Conservation (phyloP, 2,797 vertebrate species). For the Botia almorhae region DNA sequence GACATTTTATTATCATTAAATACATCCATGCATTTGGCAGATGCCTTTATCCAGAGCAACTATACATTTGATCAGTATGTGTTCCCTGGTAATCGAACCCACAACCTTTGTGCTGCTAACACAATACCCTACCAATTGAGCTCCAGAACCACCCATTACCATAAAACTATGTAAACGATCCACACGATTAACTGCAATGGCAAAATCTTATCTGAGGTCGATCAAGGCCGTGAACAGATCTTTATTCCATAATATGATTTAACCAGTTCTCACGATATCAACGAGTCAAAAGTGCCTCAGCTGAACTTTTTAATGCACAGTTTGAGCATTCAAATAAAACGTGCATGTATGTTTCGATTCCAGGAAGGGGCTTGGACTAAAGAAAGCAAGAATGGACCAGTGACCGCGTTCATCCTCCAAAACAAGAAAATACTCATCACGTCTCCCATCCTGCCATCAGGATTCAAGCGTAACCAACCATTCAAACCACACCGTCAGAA, state of each 20-base stretch:
- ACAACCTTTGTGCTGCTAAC: too few species aligned
- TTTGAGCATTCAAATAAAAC: not conserved
- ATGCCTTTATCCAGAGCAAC: too few species aligned
- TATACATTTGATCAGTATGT: too few species aligned
- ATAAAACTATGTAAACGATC: not conserved
- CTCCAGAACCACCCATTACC: not conserved
- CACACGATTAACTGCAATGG: too few species aligned
- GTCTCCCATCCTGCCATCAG: conserved; percentile 65
- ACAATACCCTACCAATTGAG: too few species aligned
- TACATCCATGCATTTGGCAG: too few species aligned
- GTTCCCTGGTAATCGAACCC: too few species aligned
- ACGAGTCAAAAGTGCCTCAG: not conserved
- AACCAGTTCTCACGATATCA: not conserved
- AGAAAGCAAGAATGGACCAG: conserved; percentile 92
- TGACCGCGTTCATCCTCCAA: conserved; percentile 74
- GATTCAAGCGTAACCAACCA: conserved; percentile 62
- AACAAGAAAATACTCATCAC: conserved; percentile 72
- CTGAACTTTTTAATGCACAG: not conserved
- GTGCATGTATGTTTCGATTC: conserved; percentile 51
- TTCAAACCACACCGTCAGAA: conserved; percentile 60
- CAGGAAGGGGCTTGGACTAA: conserved; percentile 90
- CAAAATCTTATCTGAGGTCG: too few species aligned
- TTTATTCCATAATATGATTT: not conserved
- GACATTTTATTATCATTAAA: too few species aligned
- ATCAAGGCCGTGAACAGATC: not conserved